Percentiles rank a stretch among this genome's conserved stretches.
phyloP scores from a whole-genome alignment of 2,113 vertebrate species.

The Thunnus thynnus region DNA sequence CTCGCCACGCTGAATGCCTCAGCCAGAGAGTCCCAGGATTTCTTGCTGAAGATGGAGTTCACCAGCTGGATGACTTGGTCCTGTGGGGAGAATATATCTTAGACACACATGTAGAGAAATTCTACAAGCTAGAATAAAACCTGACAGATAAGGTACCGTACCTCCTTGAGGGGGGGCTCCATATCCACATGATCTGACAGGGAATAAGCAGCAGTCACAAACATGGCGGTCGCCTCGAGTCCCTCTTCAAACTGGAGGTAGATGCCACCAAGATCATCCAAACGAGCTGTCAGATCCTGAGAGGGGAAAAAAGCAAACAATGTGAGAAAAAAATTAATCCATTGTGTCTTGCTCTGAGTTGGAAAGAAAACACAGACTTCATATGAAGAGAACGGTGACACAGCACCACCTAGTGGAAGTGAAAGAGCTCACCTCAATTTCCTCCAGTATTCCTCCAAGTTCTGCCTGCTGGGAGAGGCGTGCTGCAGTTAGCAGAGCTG shows the following conservation, averaged over 20 bases:
- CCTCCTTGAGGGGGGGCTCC: conserved; percentile 96
- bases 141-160: conserved; percentile 56
- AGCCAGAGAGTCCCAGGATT: conserved; percentile 91
- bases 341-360: fast-evolving
- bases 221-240: conserved; percentile 94
- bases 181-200: conserved; percentile 95
- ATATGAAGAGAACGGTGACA: not conserved
- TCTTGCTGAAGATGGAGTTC: conserved; percentile 97
- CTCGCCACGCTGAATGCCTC: conserved; percentile 95
- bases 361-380: no score
- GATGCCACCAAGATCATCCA: conserved; percentile 96
- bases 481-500: conserved; percentile 92
- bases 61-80: conserved; percentile 97
- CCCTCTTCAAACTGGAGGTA: conserved; percentile 99
- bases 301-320: not conserved
- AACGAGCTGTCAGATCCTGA: conserved; percentile 96
- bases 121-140: not conserved
- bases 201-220: conserved; percentile 93
- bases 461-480: conserved; percentile 95
- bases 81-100: conserved; percentile 76
- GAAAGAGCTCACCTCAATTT: conserved; percentile 91
- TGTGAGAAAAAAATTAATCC: not conserved
- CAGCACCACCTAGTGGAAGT: conserved; percentile 63
- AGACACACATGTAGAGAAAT: not conserved
- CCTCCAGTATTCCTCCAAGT: conserved; percentile 93